A percentile compares a stretch with the other conserved stretches of the same genome.
Evolutionary conservation across 2,888 invertebrate genomes (phyloP).

Genomic region (Lymantria monacha): DNA sequence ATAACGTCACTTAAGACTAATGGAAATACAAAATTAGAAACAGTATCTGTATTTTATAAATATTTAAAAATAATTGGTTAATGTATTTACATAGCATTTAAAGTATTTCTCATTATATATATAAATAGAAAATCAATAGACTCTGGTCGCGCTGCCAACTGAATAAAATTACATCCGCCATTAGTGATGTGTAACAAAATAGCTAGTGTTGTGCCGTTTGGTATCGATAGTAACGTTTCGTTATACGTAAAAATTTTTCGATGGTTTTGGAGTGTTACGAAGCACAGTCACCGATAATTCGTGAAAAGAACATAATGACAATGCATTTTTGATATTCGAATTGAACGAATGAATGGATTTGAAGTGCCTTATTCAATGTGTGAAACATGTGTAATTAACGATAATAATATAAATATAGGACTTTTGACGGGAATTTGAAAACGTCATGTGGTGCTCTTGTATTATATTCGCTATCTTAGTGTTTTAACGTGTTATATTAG

Average conservation of each 20-base stretch:
- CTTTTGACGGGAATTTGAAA: too few relatives aligned
- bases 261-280: too few relatives aligned
- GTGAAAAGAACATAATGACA: too few relatives aligned
- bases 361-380: too few relatives aligned
- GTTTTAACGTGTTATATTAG: too few relatives aligned
- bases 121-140: constrained; percentile 32
- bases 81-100: neutral
- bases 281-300: too few relatives aligned
- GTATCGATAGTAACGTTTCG: constrained; percentile 32
- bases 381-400: too few relatives aligned
- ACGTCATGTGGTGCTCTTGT: too few relatives aligned
- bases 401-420: too few relatives aligned
- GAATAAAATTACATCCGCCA: constrained; percentile 29
- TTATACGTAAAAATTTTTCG: constrained; percentile 13
- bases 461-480: too few relatives aligned
- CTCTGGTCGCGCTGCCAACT: constrained; percentile 32
- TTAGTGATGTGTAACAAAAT: constrained; percentile 35
- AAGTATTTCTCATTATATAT: neutral
- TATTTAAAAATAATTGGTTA: neutral
- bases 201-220: constrained; percentile 43
- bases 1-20: neutral
- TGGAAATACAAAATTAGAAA: neutral
- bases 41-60: neutral
- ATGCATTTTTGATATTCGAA: too few relatives aligned
- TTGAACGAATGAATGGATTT: too few relatives aligned